Evolutionary conservation across 2,113 vertebrate species (phyloP), one percentile per base, ranked within the genome.

Genomic region (Urocolius indicus): DNA sequence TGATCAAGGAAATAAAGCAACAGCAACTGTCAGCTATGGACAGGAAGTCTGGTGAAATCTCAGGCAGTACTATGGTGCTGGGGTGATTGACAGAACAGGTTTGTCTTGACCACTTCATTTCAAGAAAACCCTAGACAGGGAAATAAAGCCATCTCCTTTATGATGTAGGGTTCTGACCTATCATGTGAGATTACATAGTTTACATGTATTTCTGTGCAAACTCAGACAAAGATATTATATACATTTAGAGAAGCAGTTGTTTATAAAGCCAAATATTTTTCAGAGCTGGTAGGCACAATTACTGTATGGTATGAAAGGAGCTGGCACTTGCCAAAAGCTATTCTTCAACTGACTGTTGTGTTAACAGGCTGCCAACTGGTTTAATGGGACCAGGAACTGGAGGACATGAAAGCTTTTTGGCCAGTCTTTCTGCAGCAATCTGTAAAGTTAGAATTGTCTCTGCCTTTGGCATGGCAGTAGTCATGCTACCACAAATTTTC

Each of bases 201-300:
- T 61, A 78, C 32, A 72, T 55, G 11, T 9, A 16, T 54, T 87
- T 62, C 71, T n/a, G 14, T 24, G 29, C 46, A 41, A 69, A 65
- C 2, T 22, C 46, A 38, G 57, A 54, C 4, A 63, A 45, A 61
- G 17, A 69, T 66, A 73, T 83, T 49, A 36, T 0, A 76, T 67
- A 10, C 18, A 68, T 30, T 61, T 69, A 76, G 22, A 16, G 21
- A 94, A 87, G 19, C 16, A 36, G n/a, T 24, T 75, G 16, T 61
- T 94, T 76, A 32, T 46, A 77, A 54, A 80, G 59, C 15, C 67
- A 94, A 88, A 7, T 68, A 73, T 43, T 55, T 91, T 32, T 88
- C 59, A 58, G 72, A 86, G 26, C 24, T 76, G 46, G 78, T 91
- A 58, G 88, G 38, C 46, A 57, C 54, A 58, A 22, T 76, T 49